Evolutionary conservation across 2,113 vertebrate genomes (phyloP), one percentile per base, ranked within the genome.

Genomic region (Colinus virginianus): DNA sequence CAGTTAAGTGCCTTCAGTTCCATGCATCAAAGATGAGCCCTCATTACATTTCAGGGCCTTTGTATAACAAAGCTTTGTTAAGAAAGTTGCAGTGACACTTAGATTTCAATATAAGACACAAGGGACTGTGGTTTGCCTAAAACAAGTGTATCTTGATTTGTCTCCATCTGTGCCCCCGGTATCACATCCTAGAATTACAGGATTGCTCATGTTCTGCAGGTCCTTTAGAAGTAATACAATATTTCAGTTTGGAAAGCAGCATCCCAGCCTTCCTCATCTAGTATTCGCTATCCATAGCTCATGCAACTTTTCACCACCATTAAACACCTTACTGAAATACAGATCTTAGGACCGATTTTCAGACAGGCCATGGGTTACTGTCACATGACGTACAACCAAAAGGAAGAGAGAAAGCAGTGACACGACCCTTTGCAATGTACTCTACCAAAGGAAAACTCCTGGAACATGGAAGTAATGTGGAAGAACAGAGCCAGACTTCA

Each of bases 351-450:
- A 63, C 34, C 78, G 59, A 89, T 38, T 38, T 49, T 56, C 76
- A 59, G 49, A 28, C 8, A 43, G 46, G 13, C 9, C 26, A 58
- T 0, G 0, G 25, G 13, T 66, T 58, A 25, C 18, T 56, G 55
- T 51, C 46, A 46, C 36, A 25, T 4, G 23, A 43, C 9, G 8
- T 17, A 15, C 19, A 20, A 69, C 11, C 18, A 71, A 59, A 79
- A 28, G 15, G n/a, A 74, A 75, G 62, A 84, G 28, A 64, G 67
- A 70, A 91, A 87, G 34, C 23, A 4, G 0, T 25, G 12, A 83
- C 13, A 38, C 46, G 28, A 79, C 64, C 76, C 58, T 46, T 74
- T 25, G 21, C 51, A 58, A 61, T 38, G 23, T 5, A 64, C 21
- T 75, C 8, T 23, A 87, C 5, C 30, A 72, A 49, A 58, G 71